Evolutionary conservation across 1,140 invertebrate genomes (phyloP).

Genomic region (Goniozus legneri): DNA sequence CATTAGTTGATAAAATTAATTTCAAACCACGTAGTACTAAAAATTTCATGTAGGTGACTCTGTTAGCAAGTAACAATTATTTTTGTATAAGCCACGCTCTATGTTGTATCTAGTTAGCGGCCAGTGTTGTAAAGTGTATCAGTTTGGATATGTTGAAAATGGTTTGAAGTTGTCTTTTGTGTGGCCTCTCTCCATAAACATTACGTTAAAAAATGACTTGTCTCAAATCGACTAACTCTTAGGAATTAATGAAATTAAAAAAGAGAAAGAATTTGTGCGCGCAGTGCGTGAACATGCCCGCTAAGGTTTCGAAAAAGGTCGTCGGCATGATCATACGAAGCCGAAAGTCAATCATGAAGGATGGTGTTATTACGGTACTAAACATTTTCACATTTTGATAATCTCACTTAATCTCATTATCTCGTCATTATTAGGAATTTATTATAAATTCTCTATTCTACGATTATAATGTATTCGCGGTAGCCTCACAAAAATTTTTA

Average conservation of each 20-base stretch:
- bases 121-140: too few species aligned
- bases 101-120: too few species aligned
- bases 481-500: too few species aligned
- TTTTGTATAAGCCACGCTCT: too few species aligned
- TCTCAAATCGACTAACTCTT: conserved; percentile 24
- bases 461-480: too few species aligned
- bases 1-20: too few species aligned
- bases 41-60: too few species aligned
- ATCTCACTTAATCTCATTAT: too few species aligned
- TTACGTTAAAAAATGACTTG: conserved; percentile 35
- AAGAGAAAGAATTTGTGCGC: conserved; percentile 53
- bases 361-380: conserved; percentile 70
- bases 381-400: conserved; percentile 6
- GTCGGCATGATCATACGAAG: conserved; percentile 69
- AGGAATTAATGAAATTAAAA: conserved; percentile 53
- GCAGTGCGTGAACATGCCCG: conserved; percentile 58
- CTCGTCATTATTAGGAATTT: too few species aligned
- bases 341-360: conserved; percentile 69
- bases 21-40: too few species aligned
- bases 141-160: conserved; percentile 7
- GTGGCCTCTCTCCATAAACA: background rate
- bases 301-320: conserved; percentile 60
- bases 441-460: too few species aligned
- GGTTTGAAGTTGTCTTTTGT: conserved; percentile 14
- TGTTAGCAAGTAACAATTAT: too few species aligned